Conservation (phyloP, 2,888 invertebrate genomes). For the Uropetala carovei region DNA sequence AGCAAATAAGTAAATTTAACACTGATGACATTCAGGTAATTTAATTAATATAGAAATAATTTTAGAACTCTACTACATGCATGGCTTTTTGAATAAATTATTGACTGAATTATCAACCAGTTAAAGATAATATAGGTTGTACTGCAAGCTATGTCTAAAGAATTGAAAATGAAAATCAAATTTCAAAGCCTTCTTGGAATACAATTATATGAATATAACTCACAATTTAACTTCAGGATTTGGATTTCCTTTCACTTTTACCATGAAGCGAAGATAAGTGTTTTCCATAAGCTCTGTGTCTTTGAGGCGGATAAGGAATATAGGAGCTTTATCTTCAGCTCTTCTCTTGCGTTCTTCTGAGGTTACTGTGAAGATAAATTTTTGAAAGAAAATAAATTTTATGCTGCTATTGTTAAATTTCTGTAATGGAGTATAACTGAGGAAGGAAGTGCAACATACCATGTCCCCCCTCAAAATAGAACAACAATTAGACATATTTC, state of each 20-base stretch:
- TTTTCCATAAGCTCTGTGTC: conserved; percentile 92
- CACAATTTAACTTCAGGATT: conserved; percentile 94
- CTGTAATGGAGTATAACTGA: not conserved
- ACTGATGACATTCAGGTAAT: too few species aligned
- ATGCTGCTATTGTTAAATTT: conserved; percentile 9
- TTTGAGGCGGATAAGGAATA: conserved; percentile 89
- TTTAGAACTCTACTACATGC: too few species aligned
- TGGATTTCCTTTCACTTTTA: conserved; percentile 91
- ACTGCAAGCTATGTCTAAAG: too few species aligned
- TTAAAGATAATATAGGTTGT: too few species aligned
- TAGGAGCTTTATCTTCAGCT: conserved; percentile 85
- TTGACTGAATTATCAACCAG: too few species aligned
- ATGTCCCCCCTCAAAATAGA: not conserved
- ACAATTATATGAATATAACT: conserved; percentile 74
- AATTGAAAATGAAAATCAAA: too few species aligned
- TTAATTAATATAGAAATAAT: too few species aligned
- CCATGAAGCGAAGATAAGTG: conserved; percentile 91
- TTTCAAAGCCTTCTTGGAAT: too few species aligned
- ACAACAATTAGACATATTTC: too few species aligned
- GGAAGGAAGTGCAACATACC: too few species aligned
- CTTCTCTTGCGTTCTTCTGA: conserved; percentile 84
- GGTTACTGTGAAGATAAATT: conserved; percentile 78
- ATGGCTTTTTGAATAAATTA: too few species aligned
- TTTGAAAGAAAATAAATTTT: conserved; percentile 61
- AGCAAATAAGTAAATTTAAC: too few species aligned